Conservation (phyloP, 92 coral and sea anemone genomes). For the Porites divaricata region DNA sequence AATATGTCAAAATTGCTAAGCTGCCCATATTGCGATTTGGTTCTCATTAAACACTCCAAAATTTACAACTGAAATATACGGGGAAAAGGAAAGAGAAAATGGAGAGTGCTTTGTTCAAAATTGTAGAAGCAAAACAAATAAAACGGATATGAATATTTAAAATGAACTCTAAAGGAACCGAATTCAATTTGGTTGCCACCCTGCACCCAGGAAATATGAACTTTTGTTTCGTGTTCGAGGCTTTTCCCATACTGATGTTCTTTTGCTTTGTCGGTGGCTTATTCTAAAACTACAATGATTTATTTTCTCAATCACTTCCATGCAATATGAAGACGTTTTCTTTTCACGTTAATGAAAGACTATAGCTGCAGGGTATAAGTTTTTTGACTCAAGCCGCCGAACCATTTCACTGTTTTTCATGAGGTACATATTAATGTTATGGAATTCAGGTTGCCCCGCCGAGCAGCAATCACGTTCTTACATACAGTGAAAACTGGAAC, state of each 20-base stretch:
- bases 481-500: neutral
- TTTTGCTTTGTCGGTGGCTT: neutral
- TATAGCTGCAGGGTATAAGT: too few species aligned
- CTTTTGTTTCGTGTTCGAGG: neutral
- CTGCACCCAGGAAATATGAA: neutral
- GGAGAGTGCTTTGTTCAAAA: neutral
- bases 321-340: too few species aligned
- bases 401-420: too few species aligned
- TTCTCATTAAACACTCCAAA: neutral
- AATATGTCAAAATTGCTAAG: too few species aligned
- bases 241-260: neutral
- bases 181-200: neutral
- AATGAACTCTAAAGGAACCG: conserved; percentile 13
- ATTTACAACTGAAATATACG: neutral
- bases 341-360: too few species aligned
- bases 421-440: too few species aligned
- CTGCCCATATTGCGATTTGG: neutral
- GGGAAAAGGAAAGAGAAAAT: neutral
- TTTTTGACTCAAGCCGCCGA: too few species aligned
- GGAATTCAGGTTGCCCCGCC: neutral
- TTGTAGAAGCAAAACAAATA: neutral
- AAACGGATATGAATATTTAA: conserved; percentile 20
- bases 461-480: neutral
- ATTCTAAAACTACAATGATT: neutral
- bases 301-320: neutral